Evolutionary conservation across 2,888 invertebrate species (phyloP).

Genomic region (Periphyllus acericola): DNA sequence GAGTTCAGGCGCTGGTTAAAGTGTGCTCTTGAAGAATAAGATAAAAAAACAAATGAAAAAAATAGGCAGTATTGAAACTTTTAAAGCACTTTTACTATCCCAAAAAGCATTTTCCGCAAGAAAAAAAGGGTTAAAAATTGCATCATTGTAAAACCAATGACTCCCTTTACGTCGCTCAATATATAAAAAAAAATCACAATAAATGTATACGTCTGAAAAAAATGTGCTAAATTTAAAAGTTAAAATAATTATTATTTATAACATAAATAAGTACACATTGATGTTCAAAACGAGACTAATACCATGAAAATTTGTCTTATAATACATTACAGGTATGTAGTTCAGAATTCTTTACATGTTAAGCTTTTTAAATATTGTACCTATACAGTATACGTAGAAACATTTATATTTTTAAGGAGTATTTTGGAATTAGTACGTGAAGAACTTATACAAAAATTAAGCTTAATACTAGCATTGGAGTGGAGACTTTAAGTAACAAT

Average conservation of each 20-base stretch:
- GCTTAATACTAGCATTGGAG: too few species aligned
- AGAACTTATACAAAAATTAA: too few species aligned
- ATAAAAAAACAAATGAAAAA: background rate
- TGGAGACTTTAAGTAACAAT: too few species aligned
- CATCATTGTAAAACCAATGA: background rate
- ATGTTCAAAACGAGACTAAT: too few species aligned
- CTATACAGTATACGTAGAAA: background rate
- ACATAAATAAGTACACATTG: too few species aligned
- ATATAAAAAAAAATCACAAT: background rate
- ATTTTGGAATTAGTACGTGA: too few species aligned
- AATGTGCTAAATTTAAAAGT: background rate
- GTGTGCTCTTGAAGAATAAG: slow-evolving; percentile 5
- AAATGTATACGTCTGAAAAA: background rate
- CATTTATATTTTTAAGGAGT: background rate
- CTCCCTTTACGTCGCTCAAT: background rate
- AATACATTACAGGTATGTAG: too few species aligned
- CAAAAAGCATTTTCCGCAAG: background rate
- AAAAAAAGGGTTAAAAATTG: background rate
- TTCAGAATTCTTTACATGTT: background rate
- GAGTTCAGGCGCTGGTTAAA: background rate
- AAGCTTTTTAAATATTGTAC: background rate
- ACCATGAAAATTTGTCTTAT: too few species aligned
- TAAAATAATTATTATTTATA: too few species aligned
- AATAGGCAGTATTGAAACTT: background rate
- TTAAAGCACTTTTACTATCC: background rate